phyloP scores from a whole-genome alignment of 2,113 vertebrate genomes.

The Actenoides hombroni region DNA sequence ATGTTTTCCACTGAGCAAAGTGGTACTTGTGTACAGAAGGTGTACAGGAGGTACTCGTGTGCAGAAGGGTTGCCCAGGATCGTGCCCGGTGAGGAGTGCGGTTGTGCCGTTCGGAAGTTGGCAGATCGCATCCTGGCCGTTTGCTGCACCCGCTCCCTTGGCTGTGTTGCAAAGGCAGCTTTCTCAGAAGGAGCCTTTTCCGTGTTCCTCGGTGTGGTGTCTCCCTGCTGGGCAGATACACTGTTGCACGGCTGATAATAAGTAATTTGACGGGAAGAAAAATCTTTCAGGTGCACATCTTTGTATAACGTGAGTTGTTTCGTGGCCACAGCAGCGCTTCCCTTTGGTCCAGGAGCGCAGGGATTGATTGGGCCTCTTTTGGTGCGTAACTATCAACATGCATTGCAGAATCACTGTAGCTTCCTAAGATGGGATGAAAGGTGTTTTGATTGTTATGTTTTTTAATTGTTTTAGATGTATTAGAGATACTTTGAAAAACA shows the following conservation, averaged over 20 bases:
- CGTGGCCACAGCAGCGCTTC: neutral
- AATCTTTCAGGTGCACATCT: neutral
- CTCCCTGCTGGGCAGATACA: neutral
- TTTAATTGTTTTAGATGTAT: neutral
- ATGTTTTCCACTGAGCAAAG: neutral
- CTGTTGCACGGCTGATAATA: neutral
- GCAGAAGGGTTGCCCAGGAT: neutral
- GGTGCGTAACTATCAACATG: neutral
- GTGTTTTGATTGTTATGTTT: neutral
- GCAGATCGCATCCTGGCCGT: accelerated
- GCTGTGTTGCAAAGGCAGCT: neutral
- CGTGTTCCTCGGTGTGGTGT: neutral
- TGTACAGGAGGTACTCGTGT: neutral
- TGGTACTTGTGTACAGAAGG: neutral
- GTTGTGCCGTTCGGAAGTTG: neutral
- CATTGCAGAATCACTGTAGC: neutral
- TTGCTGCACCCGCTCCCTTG: accelerated
- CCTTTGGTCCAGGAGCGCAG: neutral
- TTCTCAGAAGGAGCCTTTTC: neutral
- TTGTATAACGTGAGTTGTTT: neutral
- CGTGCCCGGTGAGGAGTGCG: neutral
- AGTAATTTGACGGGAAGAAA: neutral
- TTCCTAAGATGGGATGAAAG: neutral
- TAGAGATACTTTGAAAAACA: neutral
- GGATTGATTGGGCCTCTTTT: neutral